Evolutionary conservation across 1,140 invertebrate genomes (phyloP).

Genomic region (Thereuonema tuberculata): DNA sequence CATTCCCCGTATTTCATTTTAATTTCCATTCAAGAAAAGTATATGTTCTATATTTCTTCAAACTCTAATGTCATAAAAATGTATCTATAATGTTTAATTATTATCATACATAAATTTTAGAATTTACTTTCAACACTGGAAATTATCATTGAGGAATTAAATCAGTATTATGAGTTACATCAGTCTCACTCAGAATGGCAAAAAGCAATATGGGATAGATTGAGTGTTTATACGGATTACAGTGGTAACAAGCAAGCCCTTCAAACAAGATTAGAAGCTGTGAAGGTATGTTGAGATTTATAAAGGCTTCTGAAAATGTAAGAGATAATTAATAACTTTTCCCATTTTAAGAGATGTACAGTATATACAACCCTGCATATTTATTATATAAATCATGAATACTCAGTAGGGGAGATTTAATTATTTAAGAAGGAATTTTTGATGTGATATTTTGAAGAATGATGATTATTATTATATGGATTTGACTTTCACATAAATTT

Average conservation of each 20-base stretch:
- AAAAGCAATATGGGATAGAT: conserved; percentile 69
- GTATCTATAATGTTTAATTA: no score
- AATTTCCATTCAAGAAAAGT: no score
- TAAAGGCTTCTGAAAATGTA: background rate
- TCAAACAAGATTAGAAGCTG: conserved; percentile 52
- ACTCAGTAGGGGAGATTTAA: no score
- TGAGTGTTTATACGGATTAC: conserved; percentile 45
- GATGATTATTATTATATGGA: no score
- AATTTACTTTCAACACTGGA: conserved; percentile 35
- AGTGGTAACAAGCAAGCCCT: conserved; percentile 62
- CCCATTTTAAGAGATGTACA: conserved; percentile 4
- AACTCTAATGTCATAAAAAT: no score
- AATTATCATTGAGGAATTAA: conserved; percentile 45
- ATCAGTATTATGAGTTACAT: conserved; percentile 68
- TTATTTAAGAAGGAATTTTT: no score
- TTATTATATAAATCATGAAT: no score
- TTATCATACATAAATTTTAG: conserved; percentile 10
- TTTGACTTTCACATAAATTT: no score
- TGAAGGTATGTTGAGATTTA: conserved; percentile 40
- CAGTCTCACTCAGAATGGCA: conserved; percentile 73
- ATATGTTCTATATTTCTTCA: no score
- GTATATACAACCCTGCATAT: no score
- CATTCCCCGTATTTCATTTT: no score
- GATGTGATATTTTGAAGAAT: no score
- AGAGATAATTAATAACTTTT: background rate